Conservation (phyloP, 2,113 vertebrate species). For the Canis aureus region DNA sequence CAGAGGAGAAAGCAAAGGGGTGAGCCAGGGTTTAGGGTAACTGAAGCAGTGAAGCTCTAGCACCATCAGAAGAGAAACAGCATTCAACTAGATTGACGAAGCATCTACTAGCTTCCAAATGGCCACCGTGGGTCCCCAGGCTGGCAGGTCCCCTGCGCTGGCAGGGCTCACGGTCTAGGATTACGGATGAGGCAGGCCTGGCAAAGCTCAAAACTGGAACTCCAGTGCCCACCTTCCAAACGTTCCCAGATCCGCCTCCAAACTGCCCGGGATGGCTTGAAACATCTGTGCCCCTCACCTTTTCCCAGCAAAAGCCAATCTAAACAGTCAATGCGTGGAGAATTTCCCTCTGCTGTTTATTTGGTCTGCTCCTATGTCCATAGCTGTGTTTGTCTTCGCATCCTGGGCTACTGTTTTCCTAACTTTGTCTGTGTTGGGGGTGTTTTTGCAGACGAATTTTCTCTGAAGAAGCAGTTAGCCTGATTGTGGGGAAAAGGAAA, state of each 20-base stretch:
- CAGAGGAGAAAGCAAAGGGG: not conserved
- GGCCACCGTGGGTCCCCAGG: not conserved
- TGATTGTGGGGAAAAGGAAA: not conserved
- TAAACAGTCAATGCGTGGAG: not conserved
- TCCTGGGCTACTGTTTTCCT: not conserved
- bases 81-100: rapidly evolving
- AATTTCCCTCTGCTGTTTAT: not conserved
- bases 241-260: no score
- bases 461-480: not conserved
- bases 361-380: not conserved
- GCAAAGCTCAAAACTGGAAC: not conserved
- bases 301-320: not conserved
- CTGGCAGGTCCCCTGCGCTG: no score
- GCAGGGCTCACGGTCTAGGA: rapidly evolving
- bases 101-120: no score
- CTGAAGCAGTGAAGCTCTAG: rapidly evolving
- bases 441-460: not conserved
- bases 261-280: not conserved
- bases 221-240: rapidly evolving
- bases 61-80: not conserved
- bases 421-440: not conserved
- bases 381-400: not conserved
- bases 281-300: not conserved
- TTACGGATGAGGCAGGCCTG: rapidly evolving
- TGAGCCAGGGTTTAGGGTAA: not conserved